Conservation (phyloP, 2,113 vertebrate genomes). For the Sprattus sprattus region DNA sequence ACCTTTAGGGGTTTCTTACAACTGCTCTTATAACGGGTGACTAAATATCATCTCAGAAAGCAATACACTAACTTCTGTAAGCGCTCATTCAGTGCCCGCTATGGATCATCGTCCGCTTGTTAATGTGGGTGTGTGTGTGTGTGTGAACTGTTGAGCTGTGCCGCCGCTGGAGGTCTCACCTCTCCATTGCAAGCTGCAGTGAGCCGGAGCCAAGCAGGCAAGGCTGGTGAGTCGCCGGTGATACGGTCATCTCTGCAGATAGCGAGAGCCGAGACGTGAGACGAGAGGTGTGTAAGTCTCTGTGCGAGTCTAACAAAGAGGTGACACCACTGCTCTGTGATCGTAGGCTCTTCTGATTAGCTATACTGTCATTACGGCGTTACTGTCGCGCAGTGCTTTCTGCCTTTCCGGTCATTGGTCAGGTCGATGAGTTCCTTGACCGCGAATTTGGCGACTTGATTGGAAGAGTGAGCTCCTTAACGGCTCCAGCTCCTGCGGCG, state of each 20-base stretch:
- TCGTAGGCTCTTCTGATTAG: neutral
- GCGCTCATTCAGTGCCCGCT: neutral
- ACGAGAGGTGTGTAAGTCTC: neutral
- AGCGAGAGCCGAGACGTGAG: neutral
- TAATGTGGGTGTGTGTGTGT: neutral
- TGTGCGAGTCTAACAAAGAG: slow-evolving; percentile 1
- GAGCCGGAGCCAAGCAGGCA: neutral
- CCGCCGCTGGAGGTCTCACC: neutral
- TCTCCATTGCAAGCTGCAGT: neutral
- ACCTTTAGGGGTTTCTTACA: no score
- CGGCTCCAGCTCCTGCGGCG: neutral
- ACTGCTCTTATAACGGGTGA: no score
- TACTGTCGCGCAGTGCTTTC: neutral
- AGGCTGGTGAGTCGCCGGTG: neutral
- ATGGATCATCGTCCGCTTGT: neutral
- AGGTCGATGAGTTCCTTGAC: neutral
- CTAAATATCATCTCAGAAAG: no score
- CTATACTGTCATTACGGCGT: neutral
- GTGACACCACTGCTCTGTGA: neutral
- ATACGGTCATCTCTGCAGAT: slow-evolving; percentile 14
- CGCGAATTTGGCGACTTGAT: neutral
- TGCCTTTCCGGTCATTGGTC: neutral
- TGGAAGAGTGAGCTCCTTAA: neutral
- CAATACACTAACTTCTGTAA: neutral
- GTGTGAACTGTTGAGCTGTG: neutral